Base-by-base conservation (phyloP, 2,888 invertebrate genomes). In the Epinotia demarniana region DNA sequence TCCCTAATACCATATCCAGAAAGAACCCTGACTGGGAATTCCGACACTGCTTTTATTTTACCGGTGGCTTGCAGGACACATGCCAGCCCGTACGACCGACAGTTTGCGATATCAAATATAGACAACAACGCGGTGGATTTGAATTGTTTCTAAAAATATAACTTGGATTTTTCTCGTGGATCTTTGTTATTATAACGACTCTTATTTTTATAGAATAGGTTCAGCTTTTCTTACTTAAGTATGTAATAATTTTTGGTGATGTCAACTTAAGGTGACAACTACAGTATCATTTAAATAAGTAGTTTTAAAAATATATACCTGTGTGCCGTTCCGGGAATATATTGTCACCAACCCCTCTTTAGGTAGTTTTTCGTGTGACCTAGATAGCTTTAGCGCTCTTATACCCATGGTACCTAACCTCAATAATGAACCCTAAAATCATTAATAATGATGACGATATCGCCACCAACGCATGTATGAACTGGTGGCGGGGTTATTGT, bases 1-100 rank as follows among this genome's bases (percentile, higher is more conserved):
- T 19, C 3, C 12, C 18, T 39, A n/a, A n/a, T n/a, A 62, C n/a
- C 8, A 19, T 62, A 62, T 43, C 8, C 3, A 62, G 39, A 33
- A 39, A 16, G 16, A 33, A 55, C 18, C 53, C 53, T 66, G 16
- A 27, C n/a, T 66, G 66, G 53, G 53, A 55, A n/a, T 23, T 49
- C 16, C 9, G 27, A 6, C 49, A 53, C 33, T 66, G 27, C 58
- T 69, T 46, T 43, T 69, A 12, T 69, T 57, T 39, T 69, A n/a
- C n/a, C 43, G 12, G 64, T 62, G 43, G 43, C 6, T n/a, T 16
- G 23, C 43, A 60, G 69, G 58, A 57, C 58, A 46, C 16, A 60
- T 69, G 69, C 69, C 69, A 69, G 69, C 69, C 8, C n/a, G 23
- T 8, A 60, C 23, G 27, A 69, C 69, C 58, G 69, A 60, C 69